A percentile compares a stretch with the other conserved stretches of the same genome.
phyloP scores from a whole-genome alignment of 2,888 invertebrate species.

The Podabrus alpinus region DNA sequence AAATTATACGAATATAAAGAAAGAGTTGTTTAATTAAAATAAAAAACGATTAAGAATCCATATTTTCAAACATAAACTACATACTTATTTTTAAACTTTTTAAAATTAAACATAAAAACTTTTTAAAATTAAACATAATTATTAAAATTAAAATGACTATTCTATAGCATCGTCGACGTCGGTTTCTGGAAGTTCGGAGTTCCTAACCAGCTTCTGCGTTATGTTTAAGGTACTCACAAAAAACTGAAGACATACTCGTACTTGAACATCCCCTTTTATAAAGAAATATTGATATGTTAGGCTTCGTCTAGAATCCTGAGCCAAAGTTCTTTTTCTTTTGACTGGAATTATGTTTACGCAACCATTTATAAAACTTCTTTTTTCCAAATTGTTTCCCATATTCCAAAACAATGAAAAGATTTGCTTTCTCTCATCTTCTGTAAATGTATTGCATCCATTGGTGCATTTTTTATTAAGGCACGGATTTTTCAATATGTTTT shows the following conservation, averaged over 20 bases:
- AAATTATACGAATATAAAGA: too few species aligned
- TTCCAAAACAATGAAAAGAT: too few species aligned
- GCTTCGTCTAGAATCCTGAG: neutral
- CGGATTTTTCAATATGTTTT: neutral
- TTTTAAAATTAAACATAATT: too few species aligned
- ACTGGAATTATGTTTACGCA: neutral
- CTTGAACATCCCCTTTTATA: slow-evolving; percentile 7
- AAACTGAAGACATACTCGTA: neutral
- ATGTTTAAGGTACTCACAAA: slow-evolving; percentile 15
- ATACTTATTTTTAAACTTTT: too few species aligned
- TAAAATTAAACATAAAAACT: too few species aligned
- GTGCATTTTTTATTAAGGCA: neutral
- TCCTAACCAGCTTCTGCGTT: slow-evolving; percentile 18
- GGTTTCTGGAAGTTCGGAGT: slow-evolving; percentile 14
- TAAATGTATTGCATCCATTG: neutral
- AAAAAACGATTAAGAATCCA: too few species aligned
- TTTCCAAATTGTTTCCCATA: too few species aligned
- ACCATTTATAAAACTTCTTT: neutral
- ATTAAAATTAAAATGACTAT: too few species aligned
- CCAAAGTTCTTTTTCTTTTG: neutral
- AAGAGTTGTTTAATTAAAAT: too few species aligned
- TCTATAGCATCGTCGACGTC: slow-evolving; percentile 10
- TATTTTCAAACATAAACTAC: too few species aligned
- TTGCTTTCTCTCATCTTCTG: neutral
- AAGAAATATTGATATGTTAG: neutral